Percentiles rank a stretch among this genome's conserved stretches.
These are phyloP conservation scores for Oxygymnocypris stewartii DNA, from an alignment of 2,113 vertebrate species.

Conservation along the genomic window DNA sequence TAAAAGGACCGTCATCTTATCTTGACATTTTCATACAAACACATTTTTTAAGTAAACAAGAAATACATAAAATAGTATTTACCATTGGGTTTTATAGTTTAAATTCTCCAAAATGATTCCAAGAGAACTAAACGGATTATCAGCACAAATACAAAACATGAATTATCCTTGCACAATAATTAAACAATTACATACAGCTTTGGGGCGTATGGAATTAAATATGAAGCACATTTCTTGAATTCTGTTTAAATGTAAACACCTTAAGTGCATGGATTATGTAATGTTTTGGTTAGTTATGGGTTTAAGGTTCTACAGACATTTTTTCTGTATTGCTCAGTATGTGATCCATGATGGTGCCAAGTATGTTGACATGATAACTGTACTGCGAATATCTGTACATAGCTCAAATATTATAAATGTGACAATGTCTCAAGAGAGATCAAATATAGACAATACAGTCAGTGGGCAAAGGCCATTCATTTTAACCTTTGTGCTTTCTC, in stretches of 20 bases:
- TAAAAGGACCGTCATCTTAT: constrained; percentile 8
- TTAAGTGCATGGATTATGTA: background rate
- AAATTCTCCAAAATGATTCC: background rate
- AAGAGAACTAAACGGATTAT: background rate
- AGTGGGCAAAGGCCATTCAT: background rate
- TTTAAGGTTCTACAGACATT: background rate
- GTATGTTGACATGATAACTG: background rate
- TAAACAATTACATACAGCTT: background rate
- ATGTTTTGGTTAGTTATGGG: background rate
- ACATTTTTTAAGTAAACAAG: constrained; percentile 14
- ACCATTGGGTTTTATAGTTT: background rate
- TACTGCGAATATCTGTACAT: background rate
- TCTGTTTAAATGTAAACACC: constrained; percentile 4
- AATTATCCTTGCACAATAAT: background rate
- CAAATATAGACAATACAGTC: background rate
- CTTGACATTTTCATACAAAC: background rate
- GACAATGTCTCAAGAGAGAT: background rate
- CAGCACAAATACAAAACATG: background rate
- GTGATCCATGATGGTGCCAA: background rate
- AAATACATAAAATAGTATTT: background rate
- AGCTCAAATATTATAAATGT: background rate
- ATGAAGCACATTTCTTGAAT: background rate
- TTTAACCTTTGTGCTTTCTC: background rate
- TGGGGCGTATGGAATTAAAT: background rate
- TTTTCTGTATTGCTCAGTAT: background rate